Percentiles rank a stretch among this genome's conserved stretches.
Evolutionary conservation across 1,140 invertebrate genomes (phyloP).

Genomic region (Hydropsyche tenuis): DNA sequence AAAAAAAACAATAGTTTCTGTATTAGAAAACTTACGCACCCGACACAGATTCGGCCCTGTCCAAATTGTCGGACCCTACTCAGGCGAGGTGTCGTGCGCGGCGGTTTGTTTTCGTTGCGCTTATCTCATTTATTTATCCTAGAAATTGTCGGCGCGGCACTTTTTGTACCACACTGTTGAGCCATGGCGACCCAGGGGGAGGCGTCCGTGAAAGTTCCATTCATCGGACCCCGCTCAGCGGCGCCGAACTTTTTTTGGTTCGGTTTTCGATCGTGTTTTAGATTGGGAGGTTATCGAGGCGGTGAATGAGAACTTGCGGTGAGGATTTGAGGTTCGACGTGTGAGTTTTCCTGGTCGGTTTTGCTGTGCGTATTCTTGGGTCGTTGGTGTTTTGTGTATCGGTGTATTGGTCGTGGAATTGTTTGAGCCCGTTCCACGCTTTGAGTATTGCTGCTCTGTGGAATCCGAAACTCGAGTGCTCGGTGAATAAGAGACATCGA

Average conservation of each 20-base stretch:
- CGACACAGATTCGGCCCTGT: too few species aligned
- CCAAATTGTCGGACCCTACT: too few species aligned
- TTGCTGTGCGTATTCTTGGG: background rate
- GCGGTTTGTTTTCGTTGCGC: slow-evolving; percentile 16
- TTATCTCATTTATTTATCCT: slow-evolving; percentile 25
- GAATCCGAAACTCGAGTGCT: background rate
- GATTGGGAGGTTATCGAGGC: background rate
- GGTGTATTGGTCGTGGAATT: background rate
- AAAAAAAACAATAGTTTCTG: too few species aligned
- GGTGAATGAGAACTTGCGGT: background rate
- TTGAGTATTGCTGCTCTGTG: background rate
- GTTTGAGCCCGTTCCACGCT: background rate
- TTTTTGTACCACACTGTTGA: too few species aligned
- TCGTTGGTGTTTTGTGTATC: background rate
- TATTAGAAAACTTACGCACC: too few species aligned
- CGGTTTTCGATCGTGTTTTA: background rate
- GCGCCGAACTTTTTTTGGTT: background rate
- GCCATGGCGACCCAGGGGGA: background rate
- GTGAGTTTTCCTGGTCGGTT: too few species aligned
- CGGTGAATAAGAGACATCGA: slow-evolving; percentile 22
- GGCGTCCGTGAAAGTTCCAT: slow-evolving; percentile 8
- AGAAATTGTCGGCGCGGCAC: slow-evolving; percentile 8
- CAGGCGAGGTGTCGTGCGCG: slow-evolving; percentile 7
- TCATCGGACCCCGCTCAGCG: background rate
- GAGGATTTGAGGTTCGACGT: background rate